Conservation (phyloP, 2,888 invertebrate genomes). For the Tuberolachnus salignus region DNA sequence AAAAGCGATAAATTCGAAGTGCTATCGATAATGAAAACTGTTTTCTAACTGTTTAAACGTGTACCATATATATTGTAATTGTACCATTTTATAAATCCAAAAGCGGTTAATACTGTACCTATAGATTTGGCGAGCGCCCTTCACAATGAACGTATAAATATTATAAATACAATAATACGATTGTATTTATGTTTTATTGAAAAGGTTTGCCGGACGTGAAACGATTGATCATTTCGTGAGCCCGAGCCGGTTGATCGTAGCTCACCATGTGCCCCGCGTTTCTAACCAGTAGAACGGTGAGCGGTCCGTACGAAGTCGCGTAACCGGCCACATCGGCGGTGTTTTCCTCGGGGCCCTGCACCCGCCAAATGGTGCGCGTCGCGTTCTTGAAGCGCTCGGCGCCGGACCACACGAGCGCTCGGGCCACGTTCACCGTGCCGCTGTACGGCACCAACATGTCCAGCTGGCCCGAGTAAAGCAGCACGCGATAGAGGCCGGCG, state of each 20-base stretch:
- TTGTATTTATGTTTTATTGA: too few relatives aligned
- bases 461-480: slow-evolving; percentile 76
- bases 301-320: slow-evolving; percentile 25
- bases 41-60: too few relatives aligned
- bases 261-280: slow-evolving; percentile 54
- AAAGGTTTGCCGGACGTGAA: slow-evolving; percentile 43
- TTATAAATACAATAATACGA: too few relatives aligned
- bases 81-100: too few relatives aligned
- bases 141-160: too few relatives aligned
- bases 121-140: too few relatives aligned
- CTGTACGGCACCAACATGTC: slow-evolving; percentile 90
- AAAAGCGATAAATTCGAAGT: too few relatives aligned
- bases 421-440: slow-evolving; percentile 38
- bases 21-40: too few relatives aligned
- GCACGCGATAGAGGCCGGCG: slow-evolving; percentile 41
- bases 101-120: too few relatives aligned
- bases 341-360: background rate
- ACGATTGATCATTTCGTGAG: slow-evolving; percentile 35
- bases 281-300: slow-evolving; percentile 45
- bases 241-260: slow-evolving; percentile 41
- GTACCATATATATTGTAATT: too few relatives aligned
- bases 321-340: slow-evolving; percentile 41
- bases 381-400: slow-evolving; percentile 26
- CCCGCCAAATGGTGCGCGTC: slow-evolving; percentile 36
- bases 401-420: slow-evolving; percentile 32